Conservation (phyloP, 1,140 invertebrate genomes). For the Drosophila paulistorum region DNA sequence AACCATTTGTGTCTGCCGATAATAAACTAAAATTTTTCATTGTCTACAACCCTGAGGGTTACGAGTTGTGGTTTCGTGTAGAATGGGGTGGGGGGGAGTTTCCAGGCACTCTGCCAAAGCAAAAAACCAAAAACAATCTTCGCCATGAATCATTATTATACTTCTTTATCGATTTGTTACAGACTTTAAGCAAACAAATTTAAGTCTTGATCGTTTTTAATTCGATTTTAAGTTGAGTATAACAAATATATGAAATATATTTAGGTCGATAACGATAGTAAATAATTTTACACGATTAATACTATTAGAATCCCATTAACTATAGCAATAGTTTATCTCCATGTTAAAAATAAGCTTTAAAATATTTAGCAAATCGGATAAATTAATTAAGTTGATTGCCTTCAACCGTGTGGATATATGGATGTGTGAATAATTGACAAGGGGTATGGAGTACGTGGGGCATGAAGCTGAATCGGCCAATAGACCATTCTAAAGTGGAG, state of each 20-base stretch:
- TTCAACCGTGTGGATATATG: constrained; percentile 26
- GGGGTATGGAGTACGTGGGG: background rate
- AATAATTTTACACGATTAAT: background rate
- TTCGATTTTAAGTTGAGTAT: no score
- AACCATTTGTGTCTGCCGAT: constrained; percentile 41
- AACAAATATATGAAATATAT: no score
- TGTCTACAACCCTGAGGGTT: constrained; percentile 17
- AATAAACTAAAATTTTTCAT: constrained; percentile 48
- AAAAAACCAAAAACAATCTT: background rate
- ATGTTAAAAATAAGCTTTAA: background rate
- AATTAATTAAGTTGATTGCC: constrained; percentile 47
- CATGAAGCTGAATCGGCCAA: background rate
- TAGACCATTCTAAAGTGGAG: constrained; percentile 42
- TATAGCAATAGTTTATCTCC: background rate
- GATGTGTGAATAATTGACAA: constrained; percentile 6
- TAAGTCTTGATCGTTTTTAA: no score
- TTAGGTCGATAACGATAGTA: no score
- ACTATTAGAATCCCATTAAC: constrained; percentile 9
- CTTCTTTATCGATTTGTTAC: no score
- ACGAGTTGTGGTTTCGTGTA: no score
- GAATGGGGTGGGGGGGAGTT: no score
- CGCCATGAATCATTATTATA: no score
- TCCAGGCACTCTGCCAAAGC: background rate
- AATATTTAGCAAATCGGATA: constrained; percentile 20
- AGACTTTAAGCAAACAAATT: no score